phyloP scores from a whole-genome alignment of 2,113 vertebrate species.

The Sturnira hondurensis region DNA sequence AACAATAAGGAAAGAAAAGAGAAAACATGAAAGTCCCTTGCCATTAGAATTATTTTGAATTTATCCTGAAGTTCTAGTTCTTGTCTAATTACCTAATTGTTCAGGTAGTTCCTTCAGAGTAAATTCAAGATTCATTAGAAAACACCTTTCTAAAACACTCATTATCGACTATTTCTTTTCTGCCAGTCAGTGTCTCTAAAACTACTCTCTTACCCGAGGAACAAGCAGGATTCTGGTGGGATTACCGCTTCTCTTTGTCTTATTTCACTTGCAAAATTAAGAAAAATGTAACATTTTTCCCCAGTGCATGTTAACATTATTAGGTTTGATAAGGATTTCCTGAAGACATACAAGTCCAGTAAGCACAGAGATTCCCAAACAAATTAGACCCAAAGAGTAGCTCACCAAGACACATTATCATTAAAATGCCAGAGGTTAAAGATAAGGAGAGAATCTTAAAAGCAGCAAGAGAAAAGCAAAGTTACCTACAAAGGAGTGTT shows the following conservation, averaged over 20 bases:
- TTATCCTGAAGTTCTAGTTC: neutral
- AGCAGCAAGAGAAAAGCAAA: no score
- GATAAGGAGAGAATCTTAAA: no score
- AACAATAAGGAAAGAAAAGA: neutral
- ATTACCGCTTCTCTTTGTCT: neutral
- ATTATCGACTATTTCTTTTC: neutral
- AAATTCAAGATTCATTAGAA: neutral
- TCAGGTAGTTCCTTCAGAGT: neutral
- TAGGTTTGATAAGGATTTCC: neutral
- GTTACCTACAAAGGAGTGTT: no score
- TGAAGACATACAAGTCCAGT: neutral
- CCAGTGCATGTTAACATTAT: neutral
- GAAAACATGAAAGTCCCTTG: neutral
- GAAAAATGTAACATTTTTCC: neutral
- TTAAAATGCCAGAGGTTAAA: no score
- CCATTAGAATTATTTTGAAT: neutral
- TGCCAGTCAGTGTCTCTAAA: neutral
- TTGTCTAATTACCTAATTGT: neutral
- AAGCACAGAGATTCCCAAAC: no score
- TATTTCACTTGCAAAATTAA: neutral
- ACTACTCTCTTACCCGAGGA: neutral
- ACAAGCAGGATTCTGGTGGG: neutral
- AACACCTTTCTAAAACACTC: neutral
- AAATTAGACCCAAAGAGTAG: no score
- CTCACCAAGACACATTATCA: no score